Evolutionary conservation across 2,888 invertebrate genomes (phyloP).

Genomic region (Cephalotes varians): DNA sequence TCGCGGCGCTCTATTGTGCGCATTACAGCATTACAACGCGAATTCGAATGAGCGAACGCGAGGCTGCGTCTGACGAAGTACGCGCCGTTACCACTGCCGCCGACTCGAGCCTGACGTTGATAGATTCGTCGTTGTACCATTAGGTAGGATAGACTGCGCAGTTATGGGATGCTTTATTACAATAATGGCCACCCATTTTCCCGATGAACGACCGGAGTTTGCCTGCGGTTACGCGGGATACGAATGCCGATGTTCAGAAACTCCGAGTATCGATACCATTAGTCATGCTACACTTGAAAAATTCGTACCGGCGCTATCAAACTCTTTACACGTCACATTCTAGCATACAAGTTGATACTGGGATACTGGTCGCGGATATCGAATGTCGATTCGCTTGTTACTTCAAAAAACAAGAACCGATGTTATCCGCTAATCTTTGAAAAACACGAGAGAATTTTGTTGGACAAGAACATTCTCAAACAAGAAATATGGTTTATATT

Average conservation of each 20-base stretch:
- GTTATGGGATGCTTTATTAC: conserved; percentile 72
- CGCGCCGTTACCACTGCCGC: conserved; percentile 74
- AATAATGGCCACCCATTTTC: conserved; percentile 63
- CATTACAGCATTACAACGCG: conserved; percentile 37
- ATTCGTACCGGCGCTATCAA: conserved; percentile 38
- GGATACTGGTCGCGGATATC: neutral
- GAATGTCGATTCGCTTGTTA: conserved; percentile 18
- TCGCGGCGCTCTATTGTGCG: conserved; percentile 23
- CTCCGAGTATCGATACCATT: conserved; percentile 30
- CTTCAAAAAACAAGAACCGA: neutral
- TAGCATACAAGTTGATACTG: neutral
- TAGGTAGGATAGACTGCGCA: conserved; percentile 69
- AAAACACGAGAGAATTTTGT: neutral
- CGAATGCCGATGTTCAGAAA: conserved; percentile 40
- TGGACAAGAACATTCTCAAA: neutral
- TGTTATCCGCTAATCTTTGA: neutral
- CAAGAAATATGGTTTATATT: neutral
- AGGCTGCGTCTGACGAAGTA: conserved; percentile 67
- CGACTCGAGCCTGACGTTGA: conserved; percentile 69
- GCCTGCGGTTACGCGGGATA: conserved; percentile 41
- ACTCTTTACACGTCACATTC: conserved; percentile 20
- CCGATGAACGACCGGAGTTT: conserved; percentile 56
- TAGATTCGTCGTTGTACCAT: conserved; percentile 70
- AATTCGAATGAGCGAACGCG: conserved; percentile 43
- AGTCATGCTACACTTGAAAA: conserved; percentile 37